A percentile compares a stretch with the other conserved stretches of the same genome.
These are phyloP conservation scores for Lacerta agilis DNA, from an alignment of 2,797 vertebrate genomes.

Conservation along the genomic window DNA sequence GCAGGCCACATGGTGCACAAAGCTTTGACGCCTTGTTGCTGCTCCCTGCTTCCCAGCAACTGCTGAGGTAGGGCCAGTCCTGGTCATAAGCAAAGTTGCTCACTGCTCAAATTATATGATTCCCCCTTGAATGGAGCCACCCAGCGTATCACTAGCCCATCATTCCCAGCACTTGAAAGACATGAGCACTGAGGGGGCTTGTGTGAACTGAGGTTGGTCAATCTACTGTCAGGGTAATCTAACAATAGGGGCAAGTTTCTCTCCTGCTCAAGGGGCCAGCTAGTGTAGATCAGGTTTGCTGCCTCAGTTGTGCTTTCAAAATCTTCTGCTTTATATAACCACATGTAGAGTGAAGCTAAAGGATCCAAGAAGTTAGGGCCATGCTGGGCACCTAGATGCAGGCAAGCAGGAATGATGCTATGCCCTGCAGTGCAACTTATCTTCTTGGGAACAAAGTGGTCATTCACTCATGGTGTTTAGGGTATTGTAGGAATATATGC, in stretches of 20 bases:
- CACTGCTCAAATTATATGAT: conserved; percentile 24
- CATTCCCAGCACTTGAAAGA: not conserved
- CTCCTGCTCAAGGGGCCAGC: no score
- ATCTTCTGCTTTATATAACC: no score
- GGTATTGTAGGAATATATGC: not conserved
- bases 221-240: not conserved
- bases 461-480: not conserved
- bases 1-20: no score
- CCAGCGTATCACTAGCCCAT: not conserved
- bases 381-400: not conserved
- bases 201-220: not conserved
- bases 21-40: no score
- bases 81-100: accelerated
- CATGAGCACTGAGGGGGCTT: not conserved
- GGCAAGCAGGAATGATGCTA: not conserved
- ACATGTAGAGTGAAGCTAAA: no score
- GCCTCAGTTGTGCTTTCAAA: no score
- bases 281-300: no score
- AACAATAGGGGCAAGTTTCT: no score
- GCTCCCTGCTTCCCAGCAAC: no score
- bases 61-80: no score
- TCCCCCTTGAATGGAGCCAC: accelerated
- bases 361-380: no score
- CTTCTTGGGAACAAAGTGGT: not conserved
- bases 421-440: not conserved